Percentiles rank a stretch among this genome's conserved stretches.
Conservation (phyloP, 2,888 invertebrate genomes). For the Dusona sp. region DNA sequence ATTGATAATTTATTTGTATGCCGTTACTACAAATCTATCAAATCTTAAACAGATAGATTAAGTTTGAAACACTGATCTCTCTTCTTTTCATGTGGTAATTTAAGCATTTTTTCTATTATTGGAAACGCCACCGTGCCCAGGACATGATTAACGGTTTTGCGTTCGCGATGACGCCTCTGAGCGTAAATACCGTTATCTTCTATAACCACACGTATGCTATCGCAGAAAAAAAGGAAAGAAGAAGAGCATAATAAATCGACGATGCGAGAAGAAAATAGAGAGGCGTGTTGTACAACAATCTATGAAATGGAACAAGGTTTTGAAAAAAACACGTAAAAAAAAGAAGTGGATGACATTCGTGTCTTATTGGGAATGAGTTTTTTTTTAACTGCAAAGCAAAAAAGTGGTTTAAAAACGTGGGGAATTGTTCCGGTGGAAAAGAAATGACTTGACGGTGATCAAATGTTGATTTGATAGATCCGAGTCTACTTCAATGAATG, state of each 20-base stretch:
- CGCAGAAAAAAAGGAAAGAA: conserved; percentile 6
- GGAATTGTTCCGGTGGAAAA: neutral
- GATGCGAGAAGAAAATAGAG: conserved; percentile 45
- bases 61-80: neutral
- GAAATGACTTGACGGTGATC: neutral
- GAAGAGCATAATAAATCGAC: conserved; percentile 21
- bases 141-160: conserved; percentile 39
- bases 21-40: neutral
- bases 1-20: neutral
- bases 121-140: conserved; percentile 20
- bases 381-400: neutral
- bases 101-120: neutral
- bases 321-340: neutral
- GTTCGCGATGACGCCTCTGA: conserved; percentile 48
- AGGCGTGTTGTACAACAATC: conserved; percentile 16
- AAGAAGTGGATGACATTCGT: neutral
- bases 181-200: conserved; percentile 63
- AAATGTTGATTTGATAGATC: neutral
- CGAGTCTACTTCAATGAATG: neutral
- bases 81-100: neutral
- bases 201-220: neutral
- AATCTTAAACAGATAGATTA: neutral
- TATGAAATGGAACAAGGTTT: neutral
- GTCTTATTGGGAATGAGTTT: neutral
- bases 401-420: neutral